phyloP scores from a whole-genome alignment of 2,113 vertebrate genomes.

The Madoqua kirkii region DNA sequence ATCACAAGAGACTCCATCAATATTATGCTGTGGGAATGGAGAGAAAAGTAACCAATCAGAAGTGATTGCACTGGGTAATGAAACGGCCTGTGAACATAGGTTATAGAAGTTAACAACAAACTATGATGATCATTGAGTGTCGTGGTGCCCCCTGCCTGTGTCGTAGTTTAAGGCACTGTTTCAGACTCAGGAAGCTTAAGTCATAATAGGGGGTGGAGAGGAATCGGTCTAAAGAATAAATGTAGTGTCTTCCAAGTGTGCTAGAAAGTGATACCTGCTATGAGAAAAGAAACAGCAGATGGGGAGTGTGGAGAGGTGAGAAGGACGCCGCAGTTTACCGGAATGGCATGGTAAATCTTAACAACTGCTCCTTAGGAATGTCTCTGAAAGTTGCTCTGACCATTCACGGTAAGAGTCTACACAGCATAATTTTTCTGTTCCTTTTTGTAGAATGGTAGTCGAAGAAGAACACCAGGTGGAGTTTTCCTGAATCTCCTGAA shows the following conservation, averaged over 20 bases:
- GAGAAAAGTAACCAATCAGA: not conserved
- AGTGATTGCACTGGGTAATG: not conserved
- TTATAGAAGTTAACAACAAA: not conserved
- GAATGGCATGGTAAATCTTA: not conserved
- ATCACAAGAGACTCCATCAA: not conserved
- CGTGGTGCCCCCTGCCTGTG: not conserved
- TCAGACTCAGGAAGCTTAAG: not conserved
- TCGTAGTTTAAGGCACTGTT: not conserved
- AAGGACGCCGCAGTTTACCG: not conserved
- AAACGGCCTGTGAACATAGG: not conserved
- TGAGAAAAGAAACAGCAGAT: not conserved
- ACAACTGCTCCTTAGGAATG: not conserved
- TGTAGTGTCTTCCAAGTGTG: not conserved
- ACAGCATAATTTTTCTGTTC: constrained; percentile 5
- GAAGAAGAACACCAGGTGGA: constrained; percentile 95
- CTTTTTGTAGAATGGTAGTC: constrained; percentile 87
- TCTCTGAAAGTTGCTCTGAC: not conserved
- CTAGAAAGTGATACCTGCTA: not conserved
- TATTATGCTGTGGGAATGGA: not conserved
- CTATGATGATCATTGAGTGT: not conserved
- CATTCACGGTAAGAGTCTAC: not conserved
- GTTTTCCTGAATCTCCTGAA: constrained; percentile 96
- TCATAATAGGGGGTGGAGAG: not conserved
- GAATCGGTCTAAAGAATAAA: not conserved
- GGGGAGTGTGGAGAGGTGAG: not conserved